Percentiles rank a stretch among this genome's conserved stretches.
phyloP scores from a whole-genome alignment of 2,113 vertebrate genomes.

The Poeciliopsis prolifica region DNA sequence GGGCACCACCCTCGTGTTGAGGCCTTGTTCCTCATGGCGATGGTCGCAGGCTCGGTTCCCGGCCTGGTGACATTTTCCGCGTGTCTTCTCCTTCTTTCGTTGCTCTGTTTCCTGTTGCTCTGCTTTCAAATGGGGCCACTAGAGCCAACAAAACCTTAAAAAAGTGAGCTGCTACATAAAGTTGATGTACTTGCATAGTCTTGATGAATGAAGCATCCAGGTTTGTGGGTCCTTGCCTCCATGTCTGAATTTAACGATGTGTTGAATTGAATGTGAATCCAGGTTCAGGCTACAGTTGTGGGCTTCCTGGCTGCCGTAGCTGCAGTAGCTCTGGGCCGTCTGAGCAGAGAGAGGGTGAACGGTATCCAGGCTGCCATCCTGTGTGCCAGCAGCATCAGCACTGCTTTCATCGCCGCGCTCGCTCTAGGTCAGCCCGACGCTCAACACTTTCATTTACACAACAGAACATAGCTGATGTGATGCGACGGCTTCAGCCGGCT shows the following conservation, averaged over 20 bases:
- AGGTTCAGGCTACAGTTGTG: conserved; percentile 92
- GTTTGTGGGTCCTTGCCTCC: no score
- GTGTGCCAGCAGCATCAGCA: conserved; percentile 90
- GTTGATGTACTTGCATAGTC: no score
- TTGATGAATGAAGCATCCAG: no score
- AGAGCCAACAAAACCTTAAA: no score
- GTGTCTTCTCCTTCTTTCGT: no score
- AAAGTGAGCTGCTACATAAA: no score
- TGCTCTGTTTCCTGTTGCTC: no score
- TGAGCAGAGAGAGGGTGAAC: conserved; percentile 81
- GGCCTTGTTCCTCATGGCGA: no score
- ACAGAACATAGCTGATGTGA: not conserved
- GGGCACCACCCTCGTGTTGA: no score
- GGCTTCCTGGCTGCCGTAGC: conserved; percentile 89
- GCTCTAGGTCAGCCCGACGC: conserved; percentile 80
- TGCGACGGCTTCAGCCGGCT: not conserved
- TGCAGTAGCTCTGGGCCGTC: conserved; percentile 82
- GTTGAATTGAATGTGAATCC: conserved; percentile 10
- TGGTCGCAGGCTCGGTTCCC: no score
- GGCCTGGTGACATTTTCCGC: no score
- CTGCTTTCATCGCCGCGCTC: conserved; percentile 87
- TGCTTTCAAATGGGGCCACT: no score
- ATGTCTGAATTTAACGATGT: not conserved
- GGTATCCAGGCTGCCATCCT: conserved; percentile 81
- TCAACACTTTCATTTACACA: not conserved